Evolutionary conservation across 2,888 invertebrate species (phyloP).

Genomic region (Chloroclystis v-ata): DNA sequence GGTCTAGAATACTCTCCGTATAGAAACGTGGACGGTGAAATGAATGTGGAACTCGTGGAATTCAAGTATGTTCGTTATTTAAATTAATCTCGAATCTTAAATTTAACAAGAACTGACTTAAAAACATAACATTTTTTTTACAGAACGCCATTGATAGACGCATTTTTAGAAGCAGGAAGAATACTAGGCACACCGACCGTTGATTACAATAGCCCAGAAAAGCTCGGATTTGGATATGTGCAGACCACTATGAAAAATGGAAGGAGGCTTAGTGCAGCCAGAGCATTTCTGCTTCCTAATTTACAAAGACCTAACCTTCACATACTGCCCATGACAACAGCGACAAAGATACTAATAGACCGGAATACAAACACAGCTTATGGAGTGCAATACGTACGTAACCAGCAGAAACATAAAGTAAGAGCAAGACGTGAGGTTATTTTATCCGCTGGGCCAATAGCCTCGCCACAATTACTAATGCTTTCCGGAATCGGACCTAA

Average conservation of each 20-base stretch:
- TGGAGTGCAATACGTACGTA: slow-evolving; percentile 75
- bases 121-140: background rate
- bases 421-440: slow-evolving; percentile 83
- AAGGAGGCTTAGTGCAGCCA: slow-evolving; percentile 77
- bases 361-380: slow-evolving; percentile 61
- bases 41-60: slow-evolving; percentile 78
- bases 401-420: slow-evolving; percentile 59
- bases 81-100: too few species aligned
- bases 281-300: slow-evolving; percentile 77
- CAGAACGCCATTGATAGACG: slow-evolving; percentile 74
- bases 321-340: slow-evolving; percentile 73
- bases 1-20: slow-evolving; percentile 65
- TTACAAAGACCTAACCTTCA: slow-evolving; percentile 76
- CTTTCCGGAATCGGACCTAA: slow-evolving; percentile 83
- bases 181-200: slow-evolving; percentile 80
- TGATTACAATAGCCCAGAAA: slow-evolving; percentile 81
- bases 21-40: slow-evolving; percentile 76
- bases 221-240: slow-evolving; percentile 78
- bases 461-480: slow-evolving; percentile 90
- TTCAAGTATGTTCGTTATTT: slow-evolving; percentile 50
- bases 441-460: slow-evolving; percentile 86
- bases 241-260: slow-evolving; percentile 81
- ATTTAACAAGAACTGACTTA: too few species aligned
- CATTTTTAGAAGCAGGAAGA: slow-evolving; percentile 80
- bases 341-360: slow-evolving; percentile 76